Conservation (phyloP, 2,797 vertebrate species). For the Lepus townsendii region DNA sequence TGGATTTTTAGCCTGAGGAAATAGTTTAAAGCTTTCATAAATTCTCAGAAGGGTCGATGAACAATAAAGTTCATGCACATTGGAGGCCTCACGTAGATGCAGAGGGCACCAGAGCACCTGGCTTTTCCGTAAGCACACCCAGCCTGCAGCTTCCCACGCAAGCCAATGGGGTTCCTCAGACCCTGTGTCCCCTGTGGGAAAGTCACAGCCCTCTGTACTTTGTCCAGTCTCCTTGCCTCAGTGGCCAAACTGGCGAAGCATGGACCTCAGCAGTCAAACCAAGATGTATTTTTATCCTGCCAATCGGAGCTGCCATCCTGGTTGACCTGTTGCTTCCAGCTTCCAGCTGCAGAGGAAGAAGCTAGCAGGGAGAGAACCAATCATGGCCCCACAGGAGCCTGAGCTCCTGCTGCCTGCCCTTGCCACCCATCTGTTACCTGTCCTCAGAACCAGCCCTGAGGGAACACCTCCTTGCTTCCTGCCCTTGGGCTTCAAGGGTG, state of each 20-base stretch:
- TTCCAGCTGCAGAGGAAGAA: conserved; percentile 70
- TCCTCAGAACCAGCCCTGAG: not conserved
- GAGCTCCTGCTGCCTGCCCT: conserved; percentile 51
- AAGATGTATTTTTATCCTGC: conserved; percentile 73
- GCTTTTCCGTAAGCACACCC: not conserved
- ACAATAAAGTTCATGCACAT: not conserved
- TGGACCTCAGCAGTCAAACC: conserved; percentile 39
- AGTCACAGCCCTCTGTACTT: not conserved
- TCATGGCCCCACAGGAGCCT: not conserved
- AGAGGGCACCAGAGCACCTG: not conserved
- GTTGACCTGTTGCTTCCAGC: conserved; percentile 55
- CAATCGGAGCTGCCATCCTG: conserved; percentile 56
- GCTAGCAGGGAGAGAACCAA: conserved; percentile 54
- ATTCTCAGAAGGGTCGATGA: not conserved
- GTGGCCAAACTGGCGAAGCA: not conserved
- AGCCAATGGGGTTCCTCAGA: not conserved
- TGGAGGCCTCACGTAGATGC: not conserved
- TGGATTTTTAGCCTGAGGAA: conserved; percentile 16
- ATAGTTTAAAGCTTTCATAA: not conserved
- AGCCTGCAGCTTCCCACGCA: not conserved
- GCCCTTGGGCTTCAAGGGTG: not conserved
- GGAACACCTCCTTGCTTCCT: not conserved
- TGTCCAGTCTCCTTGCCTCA: not conserved
- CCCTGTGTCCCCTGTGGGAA: not conserved
- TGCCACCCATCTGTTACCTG: conserved; percentile 70